Conservation (phyloP, 2,888 invertebrate species). For the Hirtodrosophila histrioides region DNA sequence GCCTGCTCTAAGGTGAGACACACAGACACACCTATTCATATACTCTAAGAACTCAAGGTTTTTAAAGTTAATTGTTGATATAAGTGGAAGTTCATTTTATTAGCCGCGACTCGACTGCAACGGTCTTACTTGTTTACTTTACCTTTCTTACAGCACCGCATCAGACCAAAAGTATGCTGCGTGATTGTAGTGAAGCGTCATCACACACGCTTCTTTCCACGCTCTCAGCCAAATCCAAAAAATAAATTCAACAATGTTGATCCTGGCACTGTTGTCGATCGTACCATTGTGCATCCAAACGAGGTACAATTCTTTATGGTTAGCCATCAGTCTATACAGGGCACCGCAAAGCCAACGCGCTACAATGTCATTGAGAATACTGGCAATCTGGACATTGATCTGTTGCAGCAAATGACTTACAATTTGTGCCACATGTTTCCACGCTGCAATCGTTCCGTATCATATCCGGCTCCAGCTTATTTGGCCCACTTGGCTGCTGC, state of each 20-base stretch:
- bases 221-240: slow-evolving; percentile 66
- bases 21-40: too few species aligned
- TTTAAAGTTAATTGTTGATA: too few species aligned
- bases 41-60: too few species aligned
- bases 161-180: slow-evolving; percentile 92
- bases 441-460: slow-evolving; percentile 92
- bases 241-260: slow-evolving; percentile 90
- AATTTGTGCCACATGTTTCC: slow-evolving; percentile 94
- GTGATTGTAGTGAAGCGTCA: slow-evolving; percentile 98
- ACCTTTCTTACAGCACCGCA: slow-evolving; percentile 68
- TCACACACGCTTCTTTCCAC: slow-evolving; percentile 90
- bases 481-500: slow-evolving; percentile 94
- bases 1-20: slow-evolving; percentile 86
- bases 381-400: slow-evolving; percentile 88
- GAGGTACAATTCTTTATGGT: slow-evolving; percentile 96
- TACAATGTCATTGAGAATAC: slow-evolving; percentile 94
- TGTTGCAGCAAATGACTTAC: slow-evolving; percentile 91
- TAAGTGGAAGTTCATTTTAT: too few species aligned
- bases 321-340: slow-evolving; percentile 89
- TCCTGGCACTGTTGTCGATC: slow-evolving; percentile 95
- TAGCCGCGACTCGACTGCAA: too few species aligned
- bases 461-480: slow-evolving; percentile 94
- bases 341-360: slow-evolving; percentile 93
- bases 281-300: slow-evolving; percentile 92
- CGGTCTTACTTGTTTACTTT: neutral